Conservation (phyloP, 2,888 invertebrate genomes). For the Ormia ochracea region DNA sequence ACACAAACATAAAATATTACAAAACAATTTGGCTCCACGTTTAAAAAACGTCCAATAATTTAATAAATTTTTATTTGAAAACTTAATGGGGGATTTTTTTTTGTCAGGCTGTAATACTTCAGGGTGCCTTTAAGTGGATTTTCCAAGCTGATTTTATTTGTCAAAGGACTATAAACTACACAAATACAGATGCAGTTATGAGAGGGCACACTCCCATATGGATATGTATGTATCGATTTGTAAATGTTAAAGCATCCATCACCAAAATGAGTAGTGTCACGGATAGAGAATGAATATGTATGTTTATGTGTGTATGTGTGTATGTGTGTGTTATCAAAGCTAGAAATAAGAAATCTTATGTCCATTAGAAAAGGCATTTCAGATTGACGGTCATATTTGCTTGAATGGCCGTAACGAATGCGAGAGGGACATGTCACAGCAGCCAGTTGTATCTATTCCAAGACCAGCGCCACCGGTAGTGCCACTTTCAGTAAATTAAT, state of each 20-base stretch:
- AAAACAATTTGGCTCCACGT: slow-evolving; percentile 58
- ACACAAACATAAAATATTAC: not conserved
- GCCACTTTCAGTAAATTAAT: not conserved
- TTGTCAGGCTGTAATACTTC: not conserved
- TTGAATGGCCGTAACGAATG: slow-evolving; percentile 17
- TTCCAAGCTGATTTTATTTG: not conserved
- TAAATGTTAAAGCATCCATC: slow-evolving; percentile 49
- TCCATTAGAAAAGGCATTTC: slow-evolving; percentile 34
- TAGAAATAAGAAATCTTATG: slow-evolving; percentile 12
- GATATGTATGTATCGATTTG: slow-evolving; percentile 12
- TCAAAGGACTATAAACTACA: slow-evolving; percentile 9
- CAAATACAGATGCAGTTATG: too few relatives aligned
- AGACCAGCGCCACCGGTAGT: not conserved
- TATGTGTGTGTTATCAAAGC: too few relatives aligned
- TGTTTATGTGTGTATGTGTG: not conserved
- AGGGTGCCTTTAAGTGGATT: slow-evolving; percentile 1
- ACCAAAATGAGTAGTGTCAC: slow-evolving; percentile 42
- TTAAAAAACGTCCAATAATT: slow-evolving; percentile 60
- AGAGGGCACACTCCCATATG: too few relatives aligned
- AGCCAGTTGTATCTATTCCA: not conserved
- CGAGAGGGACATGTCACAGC: slow-evolving; percentile 6
- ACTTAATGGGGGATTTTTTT: not conserved
- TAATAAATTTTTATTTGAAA: slow-evolving; percentile 59
- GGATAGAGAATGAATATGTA: not conserved
- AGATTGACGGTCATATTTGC: slow-evolving; percentile 35